These are phyloP conservation scores for Drosophila putrida DNA, from an alignment of 2,888 invertebrate species.

Conservation along the genomic window DNA sequence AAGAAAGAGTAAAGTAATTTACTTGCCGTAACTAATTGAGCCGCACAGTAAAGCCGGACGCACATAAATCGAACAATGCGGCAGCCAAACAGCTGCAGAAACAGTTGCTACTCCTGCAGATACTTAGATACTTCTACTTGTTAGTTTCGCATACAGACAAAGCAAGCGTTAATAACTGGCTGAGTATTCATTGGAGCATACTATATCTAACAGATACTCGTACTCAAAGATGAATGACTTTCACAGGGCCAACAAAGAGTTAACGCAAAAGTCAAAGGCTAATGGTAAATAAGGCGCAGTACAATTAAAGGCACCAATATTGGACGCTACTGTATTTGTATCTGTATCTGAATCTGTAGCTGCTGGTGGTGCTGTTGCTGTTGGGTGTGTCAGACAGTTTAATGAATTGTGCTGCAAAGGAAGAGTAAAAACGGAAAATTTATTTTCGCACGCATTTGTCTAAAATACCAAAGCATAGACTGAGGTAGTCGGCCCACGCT, in stretches of 20 bases:
- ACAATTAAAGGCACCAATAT: slow-evolving; percentile 66
- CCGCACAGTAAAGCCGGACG: slow-evolving; percentile 58
- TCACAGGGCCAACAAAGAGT: slow-evolving; percentile 34
- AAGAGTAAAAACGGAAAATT: slow-evolving; percentile 43
- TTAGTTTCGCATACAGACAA: slow-evolving; percentile 25
- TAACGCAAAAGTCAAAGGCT: slow-evolving; percentile 70
- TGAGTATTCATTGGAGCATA: slow-evolving; percentile 38
- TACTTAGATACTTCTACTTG: slow-evolving; percentile 17
- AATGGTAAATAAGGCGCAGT: slow-evolving; percentile 77
- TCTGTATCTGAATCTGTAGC: slow-evolving; percentile 25
- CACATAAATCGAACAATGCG: slow-evolving; percentile 66
- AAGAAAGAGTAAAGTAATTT: slow-evolving; percentile 61
- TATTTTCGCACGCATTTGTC: slow-evolving; percentile 74
- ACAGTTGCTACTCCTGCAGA: slow-evolving; percentile 27
- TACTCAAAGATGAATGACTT: slow-evolving; percentile 39
- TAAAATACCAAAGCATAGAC: slow-evolving; percentile 38
- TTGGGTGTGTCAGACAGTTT: slow-evolving; percentile 53
- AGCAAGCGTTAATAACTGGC: slow-evolving; percentile 22
- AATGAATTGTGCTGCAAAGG: slow-evolving; percentile 48
- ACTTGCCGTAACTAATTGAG: slow-evolving; percentile 80
- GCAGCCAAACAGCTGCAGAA: slow-evolving; percentile 31
- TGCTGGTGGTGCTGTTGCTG: slow-evolving; percentile 14
- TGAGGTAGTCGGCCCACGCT: slow-evolving; percentile 44
- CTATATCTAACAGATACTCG: slow-evolving; percentile 35
- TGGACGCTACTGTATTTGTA: slow-evolving; percentile 35